Base-by-base conservation (phyloP, 2,113 vertebrate species). In the Cygnus atratus region DNA sequence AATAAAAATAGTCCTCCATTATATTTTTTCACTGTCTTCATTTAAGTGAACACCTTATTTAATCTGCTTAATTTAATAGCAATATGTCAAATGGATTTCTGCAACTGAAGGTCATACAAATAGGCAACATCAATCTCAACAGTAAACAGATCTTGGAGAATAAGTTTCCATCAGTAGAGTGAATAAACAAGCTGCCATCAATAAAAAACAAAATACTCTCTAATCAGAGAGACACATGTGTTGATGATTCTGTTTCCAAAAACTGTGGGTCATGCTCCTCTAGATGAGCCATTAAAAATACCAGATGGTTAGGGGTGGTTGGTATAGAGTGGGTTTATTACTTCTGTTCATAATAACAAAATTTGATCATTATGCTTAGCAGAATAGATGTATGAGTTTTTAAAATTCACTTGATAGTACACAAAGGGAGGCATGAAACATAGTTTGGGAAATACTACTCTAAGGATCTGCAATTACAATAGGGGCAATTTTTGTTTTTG, bases 171-270 rank as follows among this genome's bases (percentile, higher is more conserved):
- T 62, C 5, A 1, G 28, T 74, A 74, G 4, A 92, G 76, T 74
- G 65, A 81, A 81, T 86, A 88, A 94, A 81, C 28, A 90, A 92
- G n/a, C 28, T 90, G 83, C 24, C 28, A 81, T 59, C 43, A 74
- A 75, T 88, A 80, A 92, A 94, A 80, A 83, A 0, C 21, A 62
- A 92, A 92, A 86, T 55, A 20, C 13, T 26, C 12, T 63, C 39
- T 88, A 77, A 88, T 78, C 65, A 86, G 61, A 83, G 37, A 95
- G 11, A 58, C 11, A 31, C 8, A 43, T 16, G 28, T 2, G 0
- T 83, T 85, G 61, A 66, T 65, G 48, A 70, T 83, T 77, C 66
- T 74, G 28, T 52, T 94, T 94, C 76, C 31, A 88, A 88, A 96
- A 90, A 33, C 14, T 67, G 19, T 85, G 71, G 90, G 72, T 74